These are phyloP conservation scores for Boleophthalmus pectinirostris DNA, from an alignment of 2,113 vertebrate species.

Conservation along the genomic window DNA sequence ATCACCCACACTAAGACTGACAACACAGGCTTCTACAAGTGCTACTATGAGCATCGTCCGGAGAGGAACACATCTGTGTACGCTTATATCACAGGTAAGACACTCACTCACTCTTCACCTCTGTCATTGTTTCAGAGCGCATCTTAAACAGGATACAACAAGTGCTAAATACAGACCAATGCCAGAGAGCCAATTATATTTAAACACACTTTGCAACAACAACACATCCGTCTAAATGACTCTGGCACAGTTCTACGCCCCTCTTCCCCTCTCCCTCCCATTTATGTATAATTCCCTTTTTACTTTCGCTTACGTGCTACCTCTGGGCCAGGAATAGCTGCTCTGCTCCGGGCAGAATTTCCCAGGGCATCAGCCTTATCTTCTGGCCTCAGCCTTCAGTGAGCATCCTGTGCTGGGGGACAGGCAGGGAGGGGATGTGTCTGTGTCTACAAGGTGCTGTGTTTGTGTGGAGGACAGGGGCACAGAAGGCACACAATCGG, in stretches of 20 bases:
- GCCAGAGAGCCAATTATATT: slow-evolving; percentile 73
- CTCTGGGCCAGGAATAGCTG: slow-evolving; percentile 74
- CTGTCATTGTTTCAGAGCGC: slow-evolving; percentile 57
- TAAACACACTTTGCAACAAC: slow-evolving; percentile 72
- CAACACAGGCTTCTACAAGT: slow-evolving; percentile 89
- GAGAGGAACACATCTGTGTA: slow-evolving; percentile 80
- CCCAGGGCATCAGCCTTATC: slow-evolving; percentile 82
- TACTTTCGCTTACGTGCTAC: slow-evolving; percentile 75
- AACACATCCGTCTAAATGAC: slow-evolving; percentile 72
- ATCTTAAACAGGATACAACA: slow-evolving; percentile 73
- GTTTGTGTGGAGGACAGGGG: slow-evolving; percentile 70
- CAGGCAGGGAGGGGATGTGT: slow-evolving; percentile 76
- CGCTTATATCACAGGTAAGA: slow-evolving; percentile 93
- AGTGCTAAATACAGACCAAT: slow-evolving; percentile 72
- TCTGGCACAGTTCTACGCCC: slow-evolving; percentile 61
- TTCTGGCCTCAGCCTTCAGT: slow-evolving; percentile 71
- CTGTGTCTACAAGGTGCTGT: slow-evolving; percentile 76
- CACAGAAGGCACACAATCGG: slow-evolving; percentile 57
- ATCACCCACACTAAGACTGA: slow-evolving; percentile 75
- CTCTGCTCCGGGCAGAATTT: slow-evolving; percentile 76
- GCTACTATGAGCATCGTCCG: slow-evolving; percentile 80
- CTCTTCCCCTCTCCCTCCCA: slow-evolving; percentile 41
- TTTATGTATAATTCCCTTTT: slow-evolving; percentile 73
- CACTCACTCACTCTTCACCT: slow-evolving; percentile 24
- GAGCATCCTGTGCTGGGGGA: slow-evolving; percentile 78